These are phyloP conservation scores for Pterobdella sp. DNA, from an alignment of 2,888 invertebrate species.

Conservation along the genomic window DNA sequence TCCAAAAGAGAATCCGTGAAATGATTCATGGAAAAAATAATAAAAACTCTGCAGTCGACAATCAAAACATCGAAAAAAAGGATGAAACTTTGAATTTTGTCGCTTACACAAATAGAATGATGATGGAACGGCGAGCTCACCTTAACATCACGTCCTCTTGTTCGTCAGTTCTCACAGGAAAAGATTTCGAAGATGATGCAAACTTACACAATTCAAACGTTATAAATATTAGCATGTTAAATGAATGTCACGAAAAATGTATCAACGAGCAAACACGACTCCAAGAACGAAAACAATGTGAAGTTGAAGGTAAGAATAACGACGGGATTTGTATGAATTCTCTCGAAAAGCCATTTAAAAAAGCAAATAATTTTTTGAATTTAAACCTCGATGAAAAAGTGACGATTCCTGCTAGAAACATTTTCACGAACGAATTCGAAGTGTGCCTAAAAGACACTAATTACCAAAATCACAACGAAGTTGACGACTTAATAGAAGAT, in stretches of 20 bases:
- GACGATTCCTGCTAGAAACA: neutral
- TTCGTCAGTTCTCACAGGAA: neutral
- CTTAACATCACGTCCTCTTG: constrained; percentile 5
- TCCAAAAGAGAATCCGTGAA: neutral
- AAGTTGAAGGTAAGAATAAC: no score
- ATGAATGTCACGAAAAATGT: no score
- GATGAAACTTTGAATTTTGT: neutral
- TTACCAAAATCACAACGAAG: neutral
- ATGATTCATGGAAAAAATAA: no score
- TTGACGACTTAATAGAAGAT: neutral
- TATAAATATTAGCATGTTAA: no score
- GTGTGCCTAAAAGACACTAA: neutral
- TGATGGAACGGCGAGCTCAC: neutral
- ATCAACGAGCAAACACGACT: no score
- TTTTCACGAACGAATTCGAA: neutral
- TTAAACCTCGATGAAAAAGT: no score
- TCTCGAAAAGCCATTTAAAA: no score
- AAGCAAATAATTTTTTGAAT: no score
- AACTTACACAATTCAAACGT: no score
- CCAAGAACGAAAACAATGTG: no score
- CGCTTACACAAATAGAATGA: neutral
- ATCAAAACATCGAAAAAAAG: neutral
- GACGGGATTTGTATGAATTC: no score
- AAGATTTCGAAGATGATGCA: neutral
- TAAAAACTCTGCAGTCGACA: no score